A percentile compares a stretch with the other conserved stretches of the same genome.
Conservation (phyloP, 2,888 invertebrate genomes). For the Noctua pronuba region DNA sequence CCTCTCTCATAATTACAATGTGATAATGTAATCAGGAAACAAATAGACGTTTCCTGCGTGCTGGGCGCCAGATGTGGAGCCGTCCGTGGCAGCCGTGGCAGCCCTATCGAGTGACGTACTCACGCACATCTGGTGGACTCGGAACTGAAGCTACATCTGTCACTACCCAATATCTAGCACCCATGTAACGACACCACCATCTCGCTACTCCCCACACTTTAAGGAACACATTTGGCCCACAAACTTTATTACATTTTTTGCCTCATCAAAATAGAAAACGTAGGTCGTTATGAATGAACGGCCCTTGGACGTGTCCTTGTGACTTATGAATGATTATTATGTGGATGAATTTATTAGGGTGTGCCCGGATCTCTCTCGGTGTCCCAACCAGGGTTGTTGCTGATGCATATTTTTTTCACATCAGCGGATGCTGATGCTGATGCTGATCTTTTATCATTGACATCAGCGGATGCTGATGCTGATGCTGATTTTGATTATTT, state of each 20-base stretch:
- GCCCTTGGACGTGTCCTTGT: constrained; percentile 79
- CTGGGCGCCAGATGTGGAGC: constrained; percentile 74
- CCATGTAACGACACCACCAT: constrained; percentile 51
- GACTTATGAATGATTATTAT: constrained; percentile 80
- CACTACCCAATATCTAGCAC: constrained; percentile 67
- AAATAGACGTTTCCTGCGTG: constrained; percentile 79
- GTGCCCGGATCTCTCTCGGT: constrained; percentile 63
- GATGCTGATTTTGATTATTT: too few species aligned
- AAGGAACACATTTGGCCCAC: constrained; percentile 78
- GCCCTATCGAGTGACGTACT: constrained; percentile 68
- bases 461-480: too few species aligned
- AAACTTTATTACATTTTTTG: constrained; percentile 77
- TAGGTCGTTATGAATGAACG: constrained; percentile 77
- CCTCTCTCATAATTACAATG: constrained; percentile 66
- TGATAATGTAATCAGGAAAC: constrained; percentile 78
- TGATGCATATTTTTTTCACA: too few species aligned
- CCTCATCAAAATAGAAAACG: constrained; percentile 73
- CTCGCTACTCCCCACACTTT: constrained; percentile 69
- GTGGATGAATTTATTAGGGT: constrained; percentile 75
- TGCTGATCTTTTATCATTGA: too few species aligned
- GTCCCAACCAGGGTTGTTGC: too few species aligned
- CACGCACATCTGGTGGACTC: constrained; percentile 79
- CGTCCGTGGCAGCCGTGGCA: constrained; percentile 52
- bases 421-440: too few species aligned
- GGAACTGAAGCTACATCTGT: constrained; percentile 79